Percentiles rank a stretch among this genome's conserved stretches.
Evolutionary conservation across 2,888 invertebrate genomes (phyloP).

Genomic region (Sylvicola cinctus): DNA sequence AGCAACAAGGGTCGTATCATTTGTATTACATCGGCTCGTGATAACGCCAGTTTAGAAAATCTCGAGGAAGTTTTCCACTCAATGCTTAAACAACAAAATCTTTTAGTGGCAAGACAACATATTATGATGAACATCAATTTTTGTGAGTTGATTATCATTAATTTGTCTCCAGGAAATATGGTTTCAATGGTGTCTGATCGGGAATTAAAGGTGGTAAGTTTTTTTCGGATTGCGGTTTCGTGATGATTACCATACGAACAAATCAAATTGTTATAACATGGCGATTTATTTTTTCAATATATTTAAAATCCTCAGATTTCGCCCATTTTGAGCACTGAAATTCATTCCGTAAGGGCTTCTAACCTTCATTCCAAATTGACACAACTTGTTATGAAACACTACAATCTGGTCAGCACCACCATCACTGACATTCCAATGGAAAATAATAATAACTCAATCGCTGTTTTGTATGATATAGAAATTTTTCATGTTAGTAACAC

Average conservation of each 20-base stretch:
- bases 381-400: conserved; percentile 62
- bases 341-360: conserved; percentile 58
- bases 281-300: too few relatives aligned
- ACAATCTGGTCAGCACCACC: conserved; percentile 82
- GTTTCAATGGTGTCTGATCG: conserved; percentile 59
- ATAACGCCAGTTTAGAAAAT: conserved; percentile 69
- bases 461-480: conserved; percentile 97
- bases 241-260: too few relatives aligned
- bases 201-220: too few relatives aligned
- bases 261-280: too few relatives aligned
- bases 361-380: conserved; percentile 52
- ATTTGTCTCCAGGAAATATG: conserved; percentile 65
- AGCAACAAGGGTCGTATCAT: conserved; percentile 52
- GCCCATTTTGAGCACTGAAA: conserved; percentile 51
- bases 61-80: conserved; percentile 73
- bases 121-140: conserved; percentile 51
- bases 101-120: conserved; percentile 33
- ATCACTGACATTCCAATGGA: conserved; percentile 99
- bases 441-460: conserved; percentile 93
- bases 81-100: conserved; percentile 63
- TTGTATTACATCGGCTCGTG: conserved; percentile 74
- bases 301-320: conserved; percentile 62
- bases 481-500: conserved; percentile 78
- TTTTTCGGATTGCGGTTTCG: too few relatives aligned
- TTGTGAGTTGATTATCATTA: conserved; percentile 78